phyloP scores from a whole-genome alignment of 1,140 invertebrate genomes.

The Eubasilissa regina region DNA sequence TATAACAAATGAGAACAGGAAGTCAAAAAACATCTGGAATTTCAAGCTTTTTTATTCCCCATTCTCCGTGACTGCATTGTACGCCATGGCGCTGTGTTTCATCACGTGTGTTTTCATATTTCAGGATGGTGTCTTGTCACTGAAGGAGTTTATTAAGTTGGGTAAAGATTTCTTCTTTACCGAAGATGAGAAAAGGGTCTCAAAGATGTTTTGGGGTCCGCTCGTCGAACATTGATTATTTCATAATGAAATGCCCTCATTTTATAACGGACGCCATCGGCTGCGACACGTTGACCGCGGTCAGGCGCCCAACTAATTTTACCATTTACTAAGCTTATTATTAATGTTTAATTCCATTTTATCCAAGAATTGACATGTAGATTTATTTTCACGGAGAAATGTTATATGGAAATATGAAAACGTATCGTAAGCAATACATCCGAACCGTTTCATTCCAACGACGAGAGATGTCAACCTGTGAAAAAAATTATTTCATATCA shows the following conservation, averaged over 20 bases:
- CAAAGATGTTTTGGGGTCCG: slow-evolving; percentile 90
- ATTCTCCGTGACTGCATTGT: too few species aligned
- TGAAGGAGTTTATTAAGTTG: slow-evolving; percentile 84
- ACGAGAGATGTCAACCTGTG: not conserved
- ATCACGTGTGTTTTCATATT: slow-evolving; percentile 42
- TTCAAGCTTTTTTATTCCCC: too few species aligned
- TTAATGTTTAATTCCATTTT: too few species aligned
- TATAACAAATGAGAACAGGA: too few species aligned
- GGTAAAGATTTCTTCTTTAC: slow-evolving; percentile 85
- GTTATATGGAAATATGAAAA: too few species aligned
- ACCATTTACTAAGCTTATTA: not conserved
- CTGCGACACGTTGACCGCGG: slow-evolving; percentile 9
- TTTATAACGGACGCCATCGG: not conserved
- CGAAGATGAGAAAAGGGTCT: slow-evolving; percentile 82
- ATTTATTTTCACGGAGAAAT: too few species aligned
- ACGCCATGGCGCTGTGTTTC: too few species aligned
- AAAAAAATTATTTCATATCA: not conserved
- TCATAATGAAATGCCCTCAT: slow-evolving; percentile 67
- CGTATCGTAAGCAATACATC: not conserved
- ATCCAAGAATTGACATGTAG: too few species aligned
- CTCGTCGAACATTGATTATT: slow-evolving; percentile 71
- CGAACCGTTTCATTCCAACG: not conserved
- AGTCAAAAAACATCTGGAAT: too few species aligned
- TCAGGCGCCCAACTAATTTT: slow-evolving; percentile 20
- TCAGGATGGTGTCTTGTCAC: slow-evolving; percentile 81